Evolutionary conservation across 1,140 invertebrate genomes (phyloP), one percentile per base, ranked within the genome.

Genomic region (Caerostris extrusa): DNA sequence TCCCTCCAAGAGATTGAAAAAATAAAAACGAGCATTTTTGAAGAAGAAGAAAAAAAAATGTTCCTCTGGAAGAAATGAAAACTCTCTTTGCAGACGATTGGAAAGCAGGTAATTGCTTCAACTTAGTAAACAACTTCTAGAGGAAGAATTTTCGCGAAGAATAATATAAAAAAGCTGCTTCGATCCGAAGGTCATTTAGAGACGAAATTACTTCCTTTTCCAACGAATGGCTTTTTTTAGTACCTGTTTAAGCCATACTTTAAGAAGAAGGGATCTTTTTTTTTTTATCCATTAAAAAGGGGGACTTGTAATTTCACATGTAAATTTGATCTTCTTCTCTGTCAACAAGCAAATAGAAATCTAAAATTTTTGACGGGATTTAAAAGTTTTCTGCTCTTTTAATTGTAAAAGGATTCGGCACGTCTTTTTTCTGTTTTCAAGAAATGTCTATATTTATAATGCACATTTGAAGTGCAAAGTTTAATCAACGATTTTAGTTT

Each of bases 81-180:
- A 81, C 77, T 85, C 82, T 85, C 61, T 34, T 56, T 50, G 34
- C 19, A 64, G 82, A 58, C 53, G 58, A 57, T 53, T 77, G 17
- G 90, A 53, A 90, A 60, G 82, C 60, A 92, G 82, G 90, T 92
- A 92, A 92, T 92, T 92, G 90, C 90, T 85, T 85, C 77, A 92
- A 92, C 90, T 92, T 92, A 92, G 90, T 85, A 92, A 92, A 92
- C 90, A 92, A 92, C 90, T 92, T 92, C 81, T 61, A 50, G 53
- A 67, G 57, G 55, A 92, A 69, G 82, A 92, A 85, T 92, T 85
- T 92, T 92, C 81, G 10, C 7, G 60, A 82, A 50, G 85, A 85
- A 57, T 90, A 82, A 81, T 81, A 91, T 91, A 91, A 91, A 88
- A 89, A 64, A 92, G 53, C 90, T 81, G 56, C 58, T 8, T 60